phyloP scores from a whole-genome alignment of 2,797 vertebrate genomes.

The Enteromius thamalakanensis region DNA sequence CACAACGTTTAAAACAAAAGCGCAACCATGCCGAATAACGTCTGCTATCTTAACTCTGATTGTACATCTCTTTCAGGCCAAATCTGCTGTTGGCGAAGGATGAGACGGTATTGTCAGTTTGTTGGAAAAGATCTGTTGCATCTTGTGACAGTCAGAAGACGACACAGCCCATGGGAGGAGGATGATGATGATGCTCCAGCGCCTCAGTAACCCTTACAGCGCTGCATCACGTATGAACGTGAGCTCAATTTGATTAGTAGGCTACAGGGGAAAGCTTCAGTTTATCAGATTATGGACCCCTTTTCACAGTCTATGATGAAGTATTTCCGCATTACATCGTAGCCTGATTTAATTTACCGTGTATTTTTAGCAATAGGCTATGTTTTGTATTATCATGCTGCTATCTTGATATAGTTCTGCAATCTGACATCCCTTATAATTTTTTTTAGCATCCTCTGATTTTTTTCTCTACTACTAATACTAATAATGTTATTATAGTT shows the following conservation, averaged over 20 bases:
- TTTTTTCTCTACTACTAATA: neutral
- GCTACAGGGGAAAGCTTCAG: neutral
- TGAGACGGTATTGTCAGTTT: constrained; percentile 60
- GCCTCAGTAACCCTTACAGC: constrained; percentile 39
- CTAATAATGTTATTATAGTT: neutral
- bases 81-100: constrained; percentile 9
- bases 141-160: constrained; percentile 64
- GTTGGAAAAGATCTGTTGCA: constrained; percentile 75
- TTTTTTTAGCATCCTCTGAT: neutral
- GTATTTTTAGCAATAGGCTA: neutral
- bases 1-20: constrained; percentile 57
- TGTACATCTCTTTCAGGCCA: neutral
- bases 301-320: neutral
- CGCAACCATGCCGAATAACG: neutral
- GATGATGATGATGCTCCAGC: constrained; percentile 38
- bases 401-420: neutral
- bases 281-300: neutral
- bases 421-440: neutral
- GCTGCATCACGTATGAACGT: neutral
- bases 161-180: constrained; percentile 63
- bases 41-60: neutral
- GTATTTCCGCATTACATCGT: neutral
- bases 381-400: neutral
- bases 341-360: neutral
- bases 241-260: neutral